A percentile compares a stretch with the other conserved stretches of the same genome.
Evolutionary conservation across 2,113 vertebrate species (phyloP).

Genomic region (Burhinus oedicnemus): DNA sequence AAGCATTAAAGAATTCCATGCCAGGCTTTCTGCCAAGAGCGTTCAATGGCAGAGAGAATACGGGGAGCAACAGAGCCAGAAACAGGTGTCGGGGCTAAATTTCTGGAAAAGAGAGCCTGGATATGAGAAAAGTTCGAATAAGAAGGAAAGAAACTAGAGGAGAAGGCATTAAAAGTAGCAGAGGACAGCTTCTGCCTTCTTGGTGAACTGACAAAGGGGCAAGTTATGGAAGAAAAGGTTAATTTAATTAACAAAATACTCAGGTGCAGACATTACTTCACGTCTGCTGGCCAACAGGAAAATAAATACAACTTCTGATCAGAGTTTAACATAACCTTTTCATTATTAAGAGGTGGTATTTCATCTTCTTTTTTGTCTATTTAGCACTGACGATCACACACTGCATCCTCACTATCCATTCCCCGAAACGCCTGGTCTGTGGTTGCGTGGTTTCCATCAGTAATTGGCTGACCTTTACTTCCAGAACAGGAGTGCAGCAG

Average conservation of each 20-base stretch:
- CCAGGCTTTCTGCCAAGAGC: not conserved
- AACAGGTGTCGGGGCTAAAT: not conserved
- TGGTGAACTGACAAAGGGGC: not conserved
- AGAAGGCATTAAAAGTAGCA: not conserved
- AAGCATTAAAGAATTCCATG: not conserved
- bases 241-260: not conserved
- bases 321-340: conserved; percentile 43
- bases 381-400: not conserved
- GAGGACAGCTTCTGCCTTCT: not conserved
- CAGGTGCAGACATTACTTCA: not conserved
- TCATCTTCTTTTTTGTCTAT: not conserved
- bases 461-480: conserved; percentile 47
- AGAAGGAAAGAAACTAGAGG: not conserved
- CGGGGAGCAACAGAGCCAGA: not conserved
- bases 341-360: conserved; percentile 18
- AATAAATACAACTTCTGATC: not conserved
- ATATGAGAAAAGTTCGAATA: not conserved
- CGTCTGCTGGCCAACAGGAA: not conserved
- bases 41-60: not conserved
- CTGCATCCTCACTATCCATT: not conserved
- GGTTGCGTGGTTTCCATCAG: not conserved
- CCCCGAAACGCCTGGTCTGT: not conserved
- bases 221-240: not conserved
- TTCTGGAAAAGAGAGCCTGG: not conserved
- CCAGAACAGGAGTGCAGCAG: not conserved